phyloP scores from a whole-genome alignment of 2,113 vertebrate genomes.

The Rhinolophus sinicus region DNA sequence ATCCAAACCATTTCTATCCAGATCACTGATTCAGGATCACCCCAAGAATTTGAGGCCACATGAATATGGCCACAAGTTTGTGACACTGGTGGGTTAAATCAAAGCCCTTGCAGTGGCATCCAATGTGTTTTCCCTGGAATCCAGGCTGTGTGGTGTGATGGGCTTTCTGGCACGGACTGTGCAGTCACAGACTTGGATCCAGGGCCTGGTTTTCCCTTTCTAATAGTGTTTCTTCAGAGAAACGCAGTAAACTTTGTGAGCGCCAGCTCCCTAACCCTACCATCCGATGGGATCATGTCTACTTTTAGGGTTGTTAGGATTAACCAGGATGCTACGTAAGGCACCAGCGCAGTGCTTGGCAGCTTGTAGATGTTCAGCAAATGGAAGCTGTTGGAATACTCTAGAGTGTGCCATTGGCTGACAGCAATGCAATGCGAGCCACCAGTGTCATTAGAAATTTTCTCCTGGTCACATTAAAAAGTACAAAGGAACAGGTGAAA shows the following conservation, averaged over 20 bases:
- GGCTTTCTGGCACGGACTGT: background rate
- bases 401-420: background rate
- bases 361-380: background rate
- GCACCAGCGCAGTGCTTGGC: background rate
- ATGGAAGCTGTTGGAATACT: background rate
- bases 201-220: background rate
- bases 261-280: background rate
- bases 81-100: background rate
- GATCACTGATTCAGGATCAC: background rate
- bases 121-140: background rate
- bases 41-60: background rate
- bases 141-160: background rate
- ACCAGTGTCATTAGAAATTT: background rate
- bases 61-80: background rate
- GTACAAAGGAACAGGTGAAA: background rate
- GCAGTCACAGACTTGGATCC: background rate
- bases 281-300: background rate
- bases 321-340: background rate
- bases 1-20: background rate
- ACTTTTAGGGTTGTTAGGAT: background rate
- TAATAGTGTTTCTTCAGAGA: background rate
- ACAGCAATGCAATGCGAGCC: background rate
- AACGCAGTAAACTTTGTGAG: background rate
- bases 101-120: background rate
- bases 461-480: background rate